Evolutionary conservation across 1,140 invertebrate species (phyloP).

Genomic region (Reticulitermes speratus): DNA sequence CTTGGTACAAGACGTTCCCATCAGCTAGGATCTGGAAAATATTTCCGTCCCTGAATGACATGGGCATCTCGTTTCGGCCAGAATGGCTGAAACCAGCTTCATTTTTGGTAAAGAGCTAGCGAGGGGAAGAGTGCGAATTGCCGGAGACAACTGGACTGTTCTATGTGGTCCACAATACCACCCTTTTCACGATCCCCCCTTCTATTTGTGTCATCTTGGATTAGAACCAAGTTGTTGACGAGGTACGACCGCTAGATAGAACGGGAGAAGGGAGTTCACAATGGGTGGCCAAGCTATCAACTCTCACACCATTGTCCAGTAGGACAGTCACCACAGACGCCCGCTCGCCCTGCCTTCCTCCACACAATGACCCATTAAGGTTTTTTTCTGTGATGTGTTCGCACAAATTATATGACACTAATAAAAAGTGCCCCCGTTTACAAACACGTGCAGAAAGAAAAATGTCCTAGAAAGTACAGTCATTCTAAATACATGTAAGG

Average conservation of each 20-base stretch:
- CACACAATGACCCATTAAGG: not conserved
- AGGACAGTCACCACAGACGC: not conserved
- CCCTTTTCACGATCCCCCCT: constrained; percentile 5
- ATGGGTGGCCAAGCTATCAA: constrained; percentile 9
- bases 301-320: not conserved
- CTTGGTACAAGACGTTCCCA: not conserved
- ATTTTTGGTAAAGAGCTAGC: not conserved
- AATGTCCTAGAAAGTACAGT: not conserved
- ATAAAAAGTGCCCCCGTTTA: not conserved
- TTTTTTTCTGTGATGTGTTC: constrained; percentile 4
- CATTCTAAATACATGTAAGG: not conserved
- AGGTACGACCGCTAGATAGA: not conserved
- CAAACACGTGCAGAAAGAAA: not conserved
- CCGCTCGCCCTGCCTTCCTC: not conserved
- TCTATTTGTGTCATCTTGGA: constrained; percentile 12
- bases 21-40: not conserved
- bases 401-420: not conserved
- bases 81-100: not conserved
- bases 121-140: not conserved
- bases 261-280: not conserved
- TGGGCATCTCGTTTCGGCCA: not conserved
- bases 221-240: constrained; percentile 5
- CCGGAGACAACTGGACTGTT: not conserved
- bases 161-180: not conserved
- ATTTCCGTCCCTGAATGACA: not conserved